Evolutionary conservation across 1,140 invertebrate species (phyloP), one percentile per base, ranked within the genome.

Genomic region (Pseudomyrmex concolor): DNA sequence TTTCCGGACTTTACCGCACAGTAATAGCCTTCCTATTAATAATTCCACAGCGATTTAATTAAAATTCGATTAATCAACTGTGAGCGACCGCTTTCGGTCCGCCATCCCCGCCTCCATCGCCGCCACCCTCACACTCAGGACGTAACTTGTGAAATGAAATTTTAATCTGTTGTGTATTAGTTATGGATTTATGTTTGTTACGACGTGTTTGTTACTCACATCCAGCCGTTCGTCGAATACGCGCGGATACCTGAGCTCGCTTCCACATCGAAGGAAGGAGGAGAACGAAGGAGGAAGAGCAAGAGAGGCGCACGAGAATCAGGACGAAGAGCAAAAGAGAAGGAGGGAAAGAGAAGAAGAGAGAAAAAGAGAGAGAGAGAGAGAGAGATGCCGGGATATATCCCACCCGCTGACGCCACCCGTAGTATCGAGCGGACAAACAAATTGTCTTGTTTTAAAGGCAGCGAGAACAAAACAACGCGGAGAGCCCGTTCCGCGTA

Each of bases 21-120:
- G 84, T 87, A 87, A 92, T 92, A 86, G 86, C 86, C 89, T 91
- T 89, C 87, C 90, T 90, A 92, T 92, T 91, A 91, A 92, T 89
- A 87, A 88, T 90, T 86, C 89, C 71, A 82, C 74, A 67, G 85
- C 84, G 90, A 92, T 91, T 91, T 86, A 93, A 93, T 93, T 93
- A 92, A 91, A 91, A 89, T 92, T 91, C 92, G 88, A 93, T 93
- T 92, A 93, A 93, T 93, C 91, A 91, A 71, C 68, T 60, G 81
- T 77, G 54, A 55, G 67, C 71, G 59, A 64, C 71, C 25, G 76
- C 51, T 62, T 84, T 72, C 55, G 84, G 60, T 73, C 54, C 57
- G 82, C 70, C 51, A 50, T 22, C 54, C 25, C 17, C 48, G 10
- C 63, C 63, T n/a, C 17, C 19, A 2, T 50, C 45, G 55, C 62